Percentiles rank a stretch among this genome's conserved stretches.
phyloP scores from a whole-genome alignment of 2,888 invertebrate genomes.

The Pherbina coryleti region DNA sequence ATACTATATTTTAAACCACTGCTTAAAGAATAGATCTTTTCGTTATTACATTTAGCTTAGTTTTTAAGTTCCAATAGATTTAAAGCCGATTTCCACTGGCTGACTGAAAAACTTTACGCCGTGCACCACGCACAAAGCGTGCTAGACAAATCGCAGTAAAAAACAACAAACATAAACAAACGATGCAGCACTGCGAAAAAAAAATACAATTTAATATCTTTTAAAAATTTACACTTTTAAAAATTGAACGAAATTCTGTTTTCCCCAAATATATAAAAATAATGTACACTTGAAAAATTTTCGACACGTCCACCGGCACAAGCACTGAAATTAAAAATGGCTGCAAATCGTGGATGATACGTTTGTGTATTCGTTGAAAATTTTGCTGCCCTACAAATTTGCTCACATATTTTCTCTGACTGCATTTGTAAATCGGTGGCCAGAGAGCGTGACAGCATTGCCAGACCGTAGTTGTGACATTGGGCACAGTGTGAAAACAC shows the following conservation, averaged over 20 bases:
- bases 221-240: conserved; percentile 50
- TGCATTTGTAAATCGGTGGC: conserved; percentile 39
- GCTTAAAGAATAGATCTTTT: not conserved
- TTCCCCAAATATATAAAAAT: conserved; percentile 30
- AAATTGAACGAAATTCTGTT: conserved; percentile 44
- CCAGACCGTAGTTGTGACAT: conserved; percentile 16
- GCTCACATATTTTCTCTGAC: conserved; percentile 46
- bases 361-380: conserved; percentile 32
- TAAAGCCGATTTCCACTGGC: not conserved
- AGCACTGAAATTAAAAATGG: conserved; percentile 34
- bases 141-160: not conserved
- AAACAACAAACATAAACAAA: conserved; percentile 40
- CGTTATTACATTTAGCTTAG: not conserved
- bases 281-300: conserved; percentile 51
- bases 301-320: conserved; percentile 42
- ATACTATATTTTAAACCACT: not conserved
- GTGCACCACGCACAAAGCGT: not conserved
- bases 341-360: not conserved
- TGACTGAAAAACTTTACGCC: too few relatives aligned
- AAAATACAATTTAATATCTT: conserved; percentile 32
- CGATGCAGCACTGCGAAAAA: conserved; percentile 42
- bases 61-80: not conserved
- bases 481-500: not conserved
- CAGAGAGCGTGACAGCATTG: conserved; percentile 30
- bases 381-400: not conserved